Evolutionary conservation across 2,888 invertebrate genomes (phyloP).

Genomic region (Polietes domitor): DNA sequence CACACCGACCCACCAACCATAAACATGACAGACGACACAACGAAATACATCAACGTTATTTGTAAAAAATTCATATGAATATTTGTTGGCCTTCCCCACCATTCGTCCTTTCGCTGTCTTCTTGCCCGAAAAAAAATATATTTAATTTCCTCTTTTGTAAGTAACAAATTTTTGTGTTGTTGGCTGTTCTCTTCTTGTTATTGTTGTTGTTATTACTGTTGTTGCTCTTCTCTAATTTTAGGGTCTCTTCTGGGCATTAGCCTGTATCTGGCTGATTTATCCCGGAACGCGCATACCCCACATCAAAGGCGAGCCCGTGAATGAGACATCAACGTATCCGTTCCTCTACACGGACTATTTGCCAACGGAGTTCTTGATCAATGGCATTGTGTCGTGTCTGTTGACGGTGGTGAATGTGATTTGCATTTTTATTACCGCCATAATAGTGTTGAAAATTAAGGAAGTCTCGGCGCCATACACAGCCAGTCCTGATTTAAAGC

Average conservation of each 20-base stretch:
- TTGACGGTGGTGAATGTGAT: constrained; percentile 91
- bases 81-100: not conserved
- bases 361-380: constrained; percentile 88
- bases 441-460: constrained; percentile 91
- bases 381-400: constrained; percentile 90
- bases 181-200: constrained; percentile 12
- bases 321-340: constrained; percentile 84
- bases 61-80: not conserved
- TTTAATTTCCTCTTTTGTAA: constrained; percentile 62
- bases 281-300: constrained; percentile 85
- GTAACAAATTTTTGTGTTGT: constrained; percentile 15
- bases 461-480: constrained; percentile 92
- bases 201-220: too few relatives aligned
- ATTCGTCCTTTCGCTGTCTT: not conserved
- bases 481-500: constrained; percentile 86
- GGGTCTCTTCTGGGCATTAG: constrained; percentile 88
- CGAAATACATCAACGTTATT: not conserved
- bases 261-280: constrained; percentile 87
- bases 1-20: not conserved
- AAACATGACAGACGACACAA: not conserved
- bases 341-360: constrained; percentile 88
- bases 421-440: constrained; percentile 91
- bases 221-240: constrained; percentile 73
- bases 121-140: not conserved
- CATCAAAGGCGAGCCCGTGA: constrained; percentile 85